Evolutionary conservation across 2,113 vertebrate genomes (phyloP).

Genomic region (Charadrius vociferus): DNA sequence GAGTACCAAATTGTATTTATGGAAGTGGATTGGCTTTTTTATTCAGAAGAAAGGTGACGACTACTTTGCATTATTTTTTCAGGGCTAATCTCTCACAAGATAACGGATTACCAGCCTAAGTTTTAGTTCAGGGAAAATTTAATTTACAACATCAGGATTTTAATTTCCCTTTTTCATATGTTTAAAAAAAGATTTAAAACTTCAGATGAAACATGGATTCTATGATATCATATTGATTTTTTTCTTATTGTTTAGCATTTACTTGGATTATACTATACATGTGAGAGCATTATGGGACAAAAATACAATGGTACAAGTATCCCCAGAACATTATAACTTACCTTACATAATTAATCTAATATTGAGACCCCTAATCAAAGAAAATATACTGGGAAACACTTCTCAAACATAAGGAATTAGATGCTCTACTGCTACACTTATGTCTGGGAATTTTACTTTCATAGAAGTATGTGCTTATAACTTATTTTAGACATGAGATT

Average conservation of each 20-base stretch:
- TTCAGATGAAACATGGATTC: not conserved
- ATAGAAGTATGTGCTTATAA: not conserved
- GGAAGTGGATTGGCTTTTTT: not conserved
- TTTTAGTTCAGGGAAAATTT: not conserved
- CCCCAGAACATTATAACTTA: not conserved
- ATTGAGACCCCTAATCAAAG: not conserved
- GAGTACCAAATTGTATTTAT: not conserved
- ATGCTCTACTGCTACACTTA: not conserved
- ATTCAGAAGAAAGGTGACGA: not conserved
- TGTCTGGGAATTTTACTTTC: not conserved
- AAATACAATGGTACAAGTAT: not conserved
- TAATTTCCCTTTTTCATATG: not conserved
- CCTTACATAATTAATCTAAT: not conserved
- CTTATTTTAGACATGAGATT: not conserved
- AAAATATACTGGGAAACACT: not conserved
- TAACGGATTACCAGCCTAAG: not conserved
- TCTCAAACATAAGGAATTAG: not conserved
- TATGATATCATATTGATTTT: not conserved
- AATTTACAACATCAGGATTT: not conserved
- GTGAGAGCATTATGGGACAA: not conserved
- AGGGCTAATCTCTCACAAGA: not conserved
- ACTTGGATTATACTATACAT: not conserved
- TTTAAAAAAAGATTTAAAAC: not conserved
- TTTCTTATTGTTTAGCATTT: not conserved
- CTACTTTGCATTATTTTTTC: not conserved